Base-by-base conservation (phyloP, 2,797 vertebrate species). In the Xenentodon cancila region DNA sequence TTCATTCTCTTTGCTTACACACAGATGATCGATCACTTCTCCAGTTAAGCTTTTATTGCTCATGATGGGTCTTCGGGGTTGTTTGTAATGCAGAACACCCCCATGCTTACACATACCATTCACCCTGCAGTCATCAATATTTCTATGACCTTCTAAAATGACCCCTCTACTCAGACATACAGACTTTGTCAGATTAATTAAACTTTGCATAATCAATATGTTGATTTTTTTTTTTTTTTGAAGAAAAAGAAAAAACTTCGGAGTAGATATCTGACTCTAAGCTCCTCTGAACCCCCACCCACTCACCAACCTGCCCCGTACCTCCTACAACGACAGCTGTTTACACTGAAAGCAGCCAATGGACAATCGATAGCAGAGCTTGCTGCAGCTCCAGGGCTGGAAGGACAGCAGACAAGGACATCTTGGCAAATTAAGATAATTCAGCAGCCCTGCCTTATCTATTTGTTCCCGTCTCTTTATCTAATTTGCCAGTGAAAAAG, bases 391-490 rank as follows among this genome's bases (percentile, higher is more conserved):
- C 53, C 7, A 62, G 64, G 72, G 76, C 72, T 65, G 84, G 75
- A 72, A 89, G 85, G 88, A 90, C 88, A 75, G 66, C 64, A 71
- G 84, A 80, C 88, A 91, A 91, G 89, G 88, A 88, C 85, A 85
- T 80, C 84, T 81, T 44, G 3, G 77, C 76, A 80, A 80, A 84
- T 73, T 56, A 70, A 88, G 88, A 90, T 83, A 79, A 88, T 87
- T 75, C 81, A 61, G 68, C 56, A 15, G 72, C 46, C 64, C 58
- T 2, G 53, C 63, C 73, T 82, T 86, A 87, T 89, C 88, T 83
- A 40, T 86, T 81, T 74, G 77, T 80, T 85, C 87, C 87, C 62
- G 86, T 90, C 86, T 77, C 75, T 85, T 82, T 80, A 86, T 86
- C 86, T 86, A 59, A 86, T 88, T 85, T 82, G 53, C 50, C 77